phyloP scores from a whole-genome alignment of 35 echinoderm and acorn worm species.

The Anneissia japonica region DNA sequence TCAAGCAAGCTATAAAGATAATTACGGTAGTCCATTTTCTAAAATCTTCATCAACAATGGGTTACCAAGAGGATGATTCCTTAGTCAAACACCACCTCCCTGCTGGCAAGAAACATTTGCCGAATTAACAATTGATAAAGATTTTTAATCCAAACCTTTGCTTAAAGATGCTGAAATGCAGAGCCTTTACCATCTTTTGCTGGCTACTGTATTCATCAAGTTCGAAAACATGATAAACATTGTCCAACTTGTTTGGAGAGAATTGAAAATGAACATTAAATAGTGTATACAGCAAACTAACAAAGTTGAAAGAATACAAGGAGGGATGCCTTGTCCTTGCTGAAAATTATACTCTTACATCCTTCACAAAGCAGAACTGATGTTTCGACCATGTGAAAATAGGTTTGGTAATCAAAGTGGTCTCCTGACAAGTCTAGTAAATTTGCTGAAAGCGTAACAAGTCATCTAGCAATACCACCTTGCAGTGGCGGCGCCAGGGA shows the following conservation, averaged over 20 bases:
- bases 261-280: not conserved
- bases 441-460: not conserved
- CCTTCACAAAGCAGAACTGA: not conserved
- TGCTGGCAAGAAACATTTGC: not conserved
- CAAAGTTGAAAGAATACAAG: too few species aligned
- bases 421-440: not conserved
- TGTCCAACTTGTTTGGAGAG: not conserved
- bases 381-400: not conserved
- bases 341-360: not conserved
- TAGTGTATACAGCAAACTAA: too few species aligned
- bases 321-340: not conserved
- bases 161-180: constrained; percentile 21
- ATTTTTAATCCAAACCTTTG: not conserved
- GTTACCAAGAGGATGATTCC: constrained; percentile 51
- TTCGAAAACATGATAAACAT: constrained; percentile 1
- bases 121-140: too few species aligned
- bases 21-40: constrained; percentile 23
- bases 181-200: constrained; percentile 42
- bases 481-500: too few species aligned
- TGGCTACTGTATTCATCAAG: constrained; percentile 19
- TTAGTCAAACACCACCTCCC: not conserved
- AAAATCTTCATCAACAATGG: not conserved
- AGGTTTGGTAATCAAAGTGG: not conserved
- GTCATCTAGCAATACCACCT: not conserved
- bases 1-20: constrained; percentile 40